Evolutionary conservation across 2,113 vertebrate species (phyloP).

Genomic region (Clarias macrocephalus): DNA sequence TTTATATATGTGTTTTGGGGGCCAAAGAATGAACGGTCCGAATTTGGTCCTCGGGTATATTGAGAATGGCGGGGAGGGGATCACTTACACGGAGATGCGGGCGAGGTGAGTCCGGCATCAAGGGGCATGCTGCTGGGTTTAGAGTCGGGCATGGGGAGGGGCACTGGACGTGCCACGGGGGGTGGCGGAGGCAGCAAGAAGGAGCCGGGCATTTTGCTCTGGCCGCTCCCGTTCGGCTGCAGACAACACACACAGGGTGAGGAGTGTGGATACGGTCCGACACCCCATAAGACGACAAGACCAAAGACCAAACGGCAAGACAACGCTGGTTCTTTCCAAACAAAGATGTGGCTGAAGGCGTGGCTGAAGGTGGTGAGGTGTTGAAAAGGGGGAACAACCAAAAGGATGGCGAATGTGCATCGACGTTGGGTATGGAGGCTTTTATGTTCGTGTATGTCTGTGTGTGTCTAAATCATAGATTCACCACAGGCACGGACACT

Average conservation of each 20-base stretch:
- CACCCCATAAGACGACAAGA: slow-evolving; percentile 63
- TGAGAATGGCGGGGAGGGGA: slow-evolving; percentile 58
- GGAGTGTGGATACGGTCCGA: slow-evolving; percentile 78
- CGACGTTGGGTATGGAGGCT: slow-evolving; percentile 69
- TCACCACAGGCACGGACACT: slow-evolving; percentile 67
- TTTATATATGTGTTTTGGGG: slow-evolving; percentile 34
- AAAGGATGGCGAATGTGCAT: slow-evolving; percentile 71
- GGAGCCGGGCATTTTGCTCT: slow-evolving; percentile 95
- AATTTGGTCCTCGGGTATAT: slow-evolving; percentile 49
- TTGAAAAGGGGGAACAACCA: slow-evolving; percentile 66
- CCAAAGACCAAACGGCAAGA: slow-evolving; percentile 49
- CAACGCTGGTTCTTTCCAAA: slow-evolving; percentile 61
- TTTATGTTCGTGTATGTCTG: slow-evolving; percentile 44
- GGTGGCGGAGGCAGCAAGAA: slow-evolving; percentile 96
- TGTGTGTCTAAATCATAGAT: slow-evolving; percentile 62
- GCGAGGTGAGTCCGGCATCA: slow-evolving; percentile 90
- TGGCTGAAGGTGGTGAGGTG: slow-evolving; percentile 59
- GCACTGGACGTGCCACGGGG: slow-evolving; percentile 96
- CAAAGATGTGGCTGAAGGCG: slow-evolving; percentile 53
- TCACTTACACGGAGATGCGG: slow-evolving; percentile 96
- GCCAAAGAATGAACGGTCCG: slow-evolving; percentile 28
- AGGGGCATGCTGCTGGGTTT: slow-evolving; percentile 96
- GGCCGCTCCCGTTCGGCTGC: slow-evolving; percentile 95
- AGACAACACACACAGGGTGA: slow-evolving; percentile 95
- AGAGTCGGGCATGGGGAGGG: slow-evolving; percentile 97